Conservation (phyloP, 2,797 vertebrate genomes). For the Netta rufina region DNA sequence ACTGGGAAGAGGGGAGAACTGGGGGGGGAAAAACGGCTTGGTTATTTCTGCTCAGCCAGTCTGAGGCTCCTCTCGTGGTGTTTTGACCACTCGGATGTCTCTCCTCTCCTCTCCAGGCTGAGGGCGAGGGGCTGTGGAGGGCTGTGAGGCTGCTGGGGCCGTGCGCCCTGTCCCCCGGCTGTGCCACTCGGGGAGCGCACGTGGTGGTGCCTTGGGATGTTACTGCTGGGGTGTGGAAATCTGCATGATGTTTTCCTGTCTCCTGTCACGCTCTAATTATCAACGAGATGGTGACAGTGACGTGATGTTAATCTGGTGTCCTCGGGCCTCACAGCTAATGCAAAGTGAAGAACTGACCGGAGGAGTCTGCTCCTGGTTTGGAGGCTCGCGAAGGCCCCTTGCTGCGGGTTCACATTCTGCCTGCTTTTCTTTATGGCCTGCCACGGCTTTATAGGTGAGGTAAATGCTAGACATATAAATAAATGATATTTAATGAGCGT, state of each 20-base stretch:
- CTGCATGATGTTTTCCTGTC: accelerated
- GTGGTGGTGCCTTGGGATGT: background rate
- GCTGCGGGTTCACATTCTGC: accelerated
- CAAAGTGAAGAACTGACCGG: background rate
- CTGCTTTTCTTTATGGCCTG: background rate
- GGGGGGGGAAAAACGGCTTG: accelerated
- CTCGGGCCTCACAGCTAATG: background rate
- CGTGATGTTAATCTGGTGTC: background rate
- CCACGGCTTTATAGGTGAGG: background rate
- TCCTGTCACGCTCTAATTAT: background rate
- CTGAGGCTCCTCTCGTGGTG: accelerated
- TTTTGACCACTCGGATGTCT: background rate
- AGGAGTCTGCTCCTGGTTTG: background rate
- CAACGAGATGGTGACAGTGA: accelerated
- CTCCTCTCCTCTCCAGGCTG: too few relatives aligned
- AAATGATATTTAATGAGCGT: background rate
- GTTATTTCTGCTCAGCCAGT: background rate
- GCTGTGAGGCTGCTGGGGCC: background rate
- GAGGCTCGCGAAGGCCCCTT: background rate
- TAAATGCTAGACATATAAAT: accelerated
- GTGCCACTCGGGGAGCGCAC: background rate
- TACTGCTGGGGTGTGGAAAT: background rate
- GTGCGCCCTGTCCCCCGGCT: background rate
- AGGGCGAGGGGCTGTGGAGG: background rate
- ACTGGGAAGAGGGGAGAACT: background rate